phyloP scores from a whole-genome alignment of 2,113 vertebrate genomes.

The Eudorcas thomsonii region DNA sequence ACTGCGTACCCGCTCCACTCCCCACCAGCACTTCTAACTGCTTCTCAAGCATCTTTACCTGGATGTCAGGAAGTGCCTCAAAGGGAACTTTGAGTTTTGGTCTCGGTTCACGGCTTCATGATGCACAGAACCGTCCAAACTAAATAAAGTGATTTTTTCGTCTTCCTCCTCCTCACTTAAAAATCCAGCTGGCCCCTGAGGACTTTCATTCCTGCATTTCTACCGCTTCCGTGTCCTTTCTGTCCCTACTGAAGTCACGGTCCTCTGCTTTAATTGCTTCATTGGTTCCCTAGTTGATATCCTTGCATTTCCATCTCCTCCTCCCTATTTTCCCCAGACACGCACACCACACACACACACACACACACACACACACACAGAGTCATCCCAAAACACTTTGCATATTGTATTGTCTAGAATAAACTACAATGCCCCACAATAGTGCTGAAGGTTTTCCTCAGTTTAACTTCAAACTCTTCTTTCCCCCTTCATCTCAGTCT shows the following conservation, averaged over 20 bases:
- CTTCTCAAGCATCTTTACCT: background rate
- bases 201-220: background rate
- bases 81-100: background rate
- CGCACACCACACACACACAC: background rate
- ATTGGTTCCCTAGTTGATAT: background rate
- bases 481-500: background rate
- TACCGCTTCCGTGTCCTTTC: background rate
- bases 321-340: background rate
- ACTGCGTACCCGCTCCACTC: background rate
- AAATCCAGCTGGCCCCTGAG: background rate
- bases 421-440: background rate
- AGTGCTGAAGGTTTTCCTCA: background rate
- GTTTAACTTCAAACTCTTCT: background rate
- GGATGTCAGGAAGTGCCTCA: too few relatives aligned
- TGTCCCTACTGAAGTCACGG: rapidly evolving
- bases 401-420: background rate
- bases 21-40: background rate
- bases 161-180: background rate
- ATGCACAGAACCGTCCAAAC: background rate
- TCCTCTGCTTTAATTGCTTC: too few relatives aligned
- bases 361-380: background rate
- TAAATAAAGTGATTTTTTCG: background rate
- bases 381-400: background rate
- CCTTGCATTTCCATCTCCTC: background rate
- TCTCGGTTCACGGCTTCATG: background rate